Conservation (phyloP, 2,113 vertebrate genomes). For the Zosterops japonicus region DNA sequence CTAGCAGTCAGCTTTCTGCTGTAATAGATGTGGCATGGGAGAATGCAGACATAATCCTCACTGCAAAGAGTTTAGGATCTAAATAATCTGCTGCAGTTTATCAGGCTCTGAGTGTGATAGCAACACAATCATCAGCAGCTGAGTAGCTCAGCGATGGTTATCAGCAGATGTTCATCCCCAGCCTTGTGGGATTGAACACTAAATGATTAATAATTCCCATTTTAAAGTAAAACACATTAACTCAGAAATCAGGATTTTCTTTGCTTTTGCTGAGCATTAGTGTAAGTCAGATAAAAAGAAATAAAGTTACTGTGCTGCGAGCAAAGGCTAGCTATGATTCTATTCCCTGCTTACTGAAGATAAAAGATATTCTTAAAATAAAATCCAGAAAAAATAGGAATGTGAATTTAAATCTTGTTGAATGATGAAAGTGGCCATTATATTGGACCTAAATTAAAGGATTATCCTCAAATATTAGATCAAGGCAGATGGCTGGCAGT, state of each 20-base stretch:
- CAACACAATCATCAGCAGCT: background rate
- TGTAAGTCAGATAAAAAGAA: background rate
- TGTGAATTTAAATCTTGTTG: background rate
- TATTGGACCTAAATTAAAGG: background rate
- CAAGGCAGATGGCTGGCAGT: background rate
- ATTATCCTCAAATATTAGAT: background rate
- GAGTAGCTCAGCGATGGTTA: conserved; percentile 34
- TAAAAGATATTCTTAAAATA: background rate
- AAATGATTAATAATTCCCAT: conserved; percentile 47
- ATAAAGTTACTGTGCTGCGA: background rate
- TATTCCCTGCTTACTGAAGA: background rate
- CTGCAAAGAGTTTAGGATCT: background rate
- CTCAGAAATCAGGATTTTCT: conserved; percentile 10
- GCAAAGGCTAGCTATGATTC: background rate
- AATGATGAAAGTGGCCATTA: background rate
- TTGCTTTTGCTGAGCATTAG: background rate
- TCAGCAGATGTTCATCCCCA: conserved; percentile 38
- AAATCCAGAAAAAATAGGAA: background rate
- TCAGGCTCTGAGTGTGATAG: conserved; percentile 3
- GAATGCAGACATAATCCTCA: conserved; percentile 9
- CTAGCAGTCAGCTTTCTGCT: background rate
- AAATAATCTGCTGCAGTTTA: conserved; percentile 48
- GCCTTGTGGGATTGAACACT: background rate
- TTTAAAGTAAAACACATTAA: conserved; percentile 28
- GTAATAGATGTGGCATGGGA: background rate